Evolutionary conservation across 2,888 invertebrate genomes (phyloP).

Genomic region (Pharmacophagus antenor): DNA sequence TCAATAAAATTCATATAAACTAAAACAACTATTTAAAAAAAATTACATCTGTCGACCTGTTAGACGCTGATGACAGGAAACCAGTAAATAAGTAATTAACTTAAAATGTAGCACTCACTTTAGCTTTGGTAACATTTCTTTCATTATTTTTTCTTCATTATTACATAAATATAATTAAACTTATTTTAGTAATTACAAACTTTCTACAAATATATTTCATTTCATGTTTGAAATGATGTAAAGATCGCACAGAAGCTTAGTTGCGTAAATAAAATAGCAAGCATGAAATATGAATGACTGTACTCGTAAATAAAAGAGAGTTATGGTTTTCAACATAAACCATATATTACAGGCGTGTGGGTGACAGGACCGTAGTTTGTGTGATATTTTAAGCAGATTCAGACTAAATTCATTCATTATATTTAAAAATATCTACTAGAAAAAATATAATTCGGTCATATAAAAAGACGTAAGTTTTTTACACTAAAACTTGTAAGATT

Average conservation of each 20-base stretch:
- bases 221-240: constrained; percentile 1
- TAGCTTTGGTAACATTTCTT: no score
- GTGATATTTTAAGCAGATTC: neutral
- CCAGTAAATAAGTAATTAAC: no score
- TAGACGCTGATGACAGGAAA: no score
- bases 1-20: no score
- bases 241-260: constrained; percentile 12
- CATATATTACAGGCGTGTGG: constrained; percentile 17
- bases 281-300: constrained; percentile 21
- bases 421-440: neutral
- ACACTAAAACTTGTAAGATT: neutral
- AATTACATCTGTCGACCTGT: no score
- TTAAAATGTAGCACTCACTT: no score
- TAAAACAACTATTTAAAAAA: no score
- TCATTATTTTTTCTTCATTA: neutral
- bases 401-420: neutral
- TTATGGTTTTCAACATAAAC: constrained; percentile 30
- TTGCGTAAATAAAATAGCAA: constrained; percentile 7
- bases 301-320: constrained; percentile 25
- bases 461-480: neutral
- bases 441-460: neutral
- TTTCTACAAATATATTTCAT: neutral
- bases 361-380: neutral
- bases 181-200: neutral
- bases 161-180: neutral